Conservation (phyloP, 2,888 invertebrate genomes). For the Erebia ligea region DNA sequence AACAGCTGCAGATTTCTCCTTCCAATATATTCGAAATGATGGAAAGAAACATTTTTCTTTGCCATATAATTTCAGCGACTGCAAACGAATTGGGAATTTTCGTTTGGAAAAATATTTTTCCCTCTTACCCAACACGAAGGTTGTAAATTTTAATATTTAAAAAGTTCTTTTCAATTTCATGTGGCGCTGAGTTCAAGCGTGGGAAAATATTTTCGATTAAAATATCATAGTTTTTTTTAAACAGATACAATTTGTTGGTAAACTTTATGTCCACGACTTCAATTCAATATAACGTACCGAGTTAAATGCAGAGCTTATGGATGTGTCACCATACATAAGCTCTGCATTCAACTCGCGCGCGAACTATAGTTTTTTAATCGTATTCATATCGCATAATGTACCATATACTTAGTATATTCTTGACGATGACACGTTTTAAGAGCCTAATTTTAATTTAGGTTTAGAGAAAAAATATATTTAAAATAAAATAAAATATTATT, state of each 20-base stretch:
- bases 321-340: no score
- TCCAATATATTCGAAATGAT: constrained; percentile 36
- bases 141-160: constrained; percentile 29
- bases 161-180: constrained; percentile 20
- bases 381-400: no score
- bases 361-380: no score
- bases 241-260: no score
- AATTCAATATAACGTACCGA: no score
- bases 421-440: background rate
- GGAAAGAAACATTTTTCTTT: constrained; percentile 36
- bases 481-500: no score
- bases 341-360: no score
- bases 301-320: no score
- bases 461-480: no score
- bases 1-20: constrained; percentile 36
- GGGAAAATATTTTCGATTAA: background rate
- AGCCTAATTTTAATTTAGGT: background rate
- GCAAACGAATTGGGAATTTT: constrained; percentile 34
- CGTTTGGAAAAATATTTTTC: constrained; percentile 30
- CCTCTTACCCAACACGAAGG: constrained; percentile 14
- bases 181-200: constrained; percentile 3
- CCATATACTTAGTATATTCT: no score
- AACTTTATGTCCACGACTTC: no score
- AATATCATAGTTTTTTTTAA: background rate
- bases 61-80: constrained; percentile 33